These are phyloP conservation scores for Diplosoma virens DNA, from an alignment of 23 tunicate genomes.

Conservation along the genomic window DNA sequence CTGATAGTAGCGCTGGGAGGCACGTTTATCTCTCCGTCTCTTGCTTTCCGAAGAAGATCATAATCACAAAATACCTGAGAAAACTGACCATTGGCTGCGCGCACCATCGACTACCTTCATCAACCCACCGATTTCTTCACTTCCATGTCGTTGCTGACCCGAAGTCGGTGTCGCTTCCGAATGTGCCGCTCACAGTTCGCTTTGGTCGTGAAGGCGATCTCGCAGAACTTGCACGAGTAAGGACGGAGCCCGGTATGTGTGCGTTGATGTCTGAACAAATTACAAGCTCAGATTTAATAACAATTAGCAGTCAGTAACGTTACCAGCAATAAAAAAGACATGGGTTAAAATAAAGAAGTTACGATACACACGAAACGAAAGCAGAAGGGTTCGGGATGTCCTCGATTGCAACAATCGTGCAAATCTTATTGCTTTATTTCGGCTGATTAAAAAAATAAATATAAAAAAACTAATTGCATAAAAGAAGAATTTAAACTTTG, in stretches of 20 bases:
- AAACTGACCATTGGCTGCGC: no score
- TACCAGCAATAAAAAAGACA: not conserved
- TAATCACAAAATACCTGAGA: constrained; percentile 49
- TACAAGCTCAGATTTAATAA: no score
- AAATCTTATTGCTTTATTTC: no score
- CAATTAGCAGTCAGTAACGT: not conserved
- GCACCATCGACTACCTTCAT: no score
- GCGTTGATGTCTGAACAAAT: constrained; percentile 68
- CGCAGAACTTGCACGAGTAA: constrained; percentile 75
- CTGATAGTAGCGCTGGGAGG: not conserved
- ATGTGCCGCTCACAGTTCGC: constrained; percentile 98
- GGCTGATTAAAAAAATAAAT: no score
- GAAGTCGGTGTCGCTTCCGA: constrained; percentile 58
- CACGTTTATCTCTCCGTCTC: constrained; percentile 25
- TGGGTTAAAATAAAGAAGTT: no score
- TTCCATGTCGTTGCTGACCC: constrained; percentile 12
- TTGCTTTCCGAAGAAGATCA: constrained; percentile 45
- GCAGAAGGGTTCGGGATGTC: no score
- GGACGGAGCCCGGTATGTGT: constrained; percentile 97
- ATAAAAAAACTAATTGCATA: no score
- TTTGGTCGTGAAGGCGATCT: constrained; percentile 89
- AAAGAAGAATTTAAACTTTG: no score
- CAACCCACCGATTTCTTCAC: constrained; percentile 46
- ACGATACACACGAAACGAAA: no score
- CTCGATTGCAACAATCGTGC: no score